Percentiles rank a stretch among this genome's conserved stretches.
Evolutionary conservation across 2,888 invertebrate genomes (phyloP).

Genomic region (Molanna angustata): DNA sequence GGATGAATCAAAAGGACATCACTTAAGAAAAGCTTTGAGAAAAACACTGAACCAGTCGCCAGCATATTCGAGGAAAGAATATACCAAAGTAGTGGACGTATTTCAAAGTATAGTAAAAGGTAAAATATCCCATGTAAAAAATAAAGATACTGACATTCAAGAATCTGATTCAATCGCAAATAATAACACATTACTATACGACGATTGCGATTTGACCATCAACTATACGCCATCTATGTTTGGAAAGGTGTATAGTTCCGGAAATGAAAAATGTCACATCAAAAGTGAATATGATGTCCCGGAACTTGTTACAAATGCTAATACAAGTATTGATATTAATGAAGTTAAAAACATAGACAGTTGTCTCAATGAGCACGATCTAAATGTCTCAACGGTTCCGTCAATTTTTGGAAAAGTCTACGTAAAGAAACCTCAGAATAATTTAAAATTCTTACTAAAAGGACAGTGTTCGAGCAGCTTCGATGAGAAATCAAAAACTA

Average conservation of each 20-base stretch:
- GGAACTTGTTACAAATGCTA: too few species aligned
- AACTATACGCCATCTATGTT: not conserved
- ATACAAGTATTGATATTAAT: too few species aligned
- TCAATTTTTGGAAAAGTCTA: slow-evolving; percentile 9
- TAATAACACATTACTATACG: not conserved
- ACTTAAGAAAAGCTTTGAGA: slow-evolving; percentile 5
- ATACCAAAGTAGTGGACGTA: slow-evolving; percentile 6
- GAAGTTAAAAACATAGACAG: not conserved
- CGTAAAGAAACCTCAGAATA: slow-evolving; percentile 3
- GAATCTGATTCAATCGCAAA: not conserved
- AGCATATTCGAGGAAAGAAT: not conserved
- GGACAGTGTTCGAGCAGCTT: not conserved
- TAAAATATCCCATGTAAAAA: slow-evolving; percentile 2
- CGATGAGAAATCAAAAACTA: too few species aligned
- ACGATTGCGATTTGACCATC: slow-evolving; percentile 1
- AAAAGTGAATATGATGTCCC: too few species aligned
- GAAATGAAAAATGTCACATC: not conserved
- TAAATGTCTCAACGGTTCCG: too few species aligned
- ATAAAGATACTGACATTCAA: not conserved
- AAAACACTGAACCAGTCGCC: not conserved
- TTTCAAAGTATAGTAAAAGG: slow-evolving; percentile 13
- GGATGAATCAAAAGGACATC: not conserved
- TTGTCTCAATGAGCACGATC: too few species aligned
- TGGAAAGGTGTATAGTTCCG: slow-evolving; percentile 3
- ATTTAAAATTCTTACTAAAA: slow-evolving; percentile 1